phyloP scores from a whole-genome alignment of 2,888 invertebrate species.

The Apocheima hispidaria region DNA sequence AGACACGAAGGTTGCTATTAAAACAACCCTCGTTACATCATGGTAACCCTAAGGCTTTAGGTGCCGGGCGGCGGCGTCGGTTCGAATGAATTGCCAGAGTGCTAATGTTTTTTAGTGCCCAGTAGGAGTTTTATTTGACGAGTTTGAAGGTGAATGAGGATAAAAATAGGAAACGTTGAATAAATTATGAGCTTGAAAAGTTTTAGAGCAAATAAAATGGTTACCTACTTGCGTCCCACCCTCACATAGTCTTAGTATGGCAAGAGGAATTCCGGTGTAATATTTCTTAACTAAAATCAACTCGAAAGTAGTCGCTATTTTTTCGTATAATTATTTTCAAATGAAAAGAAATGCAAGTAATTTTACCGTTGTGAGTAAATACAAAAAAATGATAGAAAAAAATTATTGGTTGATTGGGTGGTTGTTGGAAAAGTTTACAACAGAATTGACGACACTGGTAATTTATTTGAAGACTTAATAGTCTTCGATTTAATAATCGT shows the following conservation, averaged over 20 bases:
- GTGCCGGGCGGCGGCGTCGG: constrained; percentile 53
- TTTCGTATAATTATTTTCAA: too few relatives aligned
- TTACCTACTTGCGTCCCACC: not conserved
- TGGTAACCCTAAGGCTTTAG: constrained; percentile 23
- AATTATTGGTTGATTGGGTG: too few relatives aligned
- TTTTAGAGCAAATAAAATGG: not conserved
- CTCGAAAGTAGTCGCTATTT: too few relatives aligned
- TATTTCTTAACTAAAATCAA: not conserved
- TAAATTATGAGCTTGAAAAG: constrained; percentile 4
- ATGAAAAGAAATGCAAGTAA: too few relatives aligned
- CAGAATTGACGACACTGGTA: too few relatives aligned
- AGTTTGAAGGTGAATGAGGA: constrained; percentile 21
- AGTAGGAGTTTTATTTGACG: constrained; percentile 48
- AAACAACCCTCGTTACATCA: not conserved
- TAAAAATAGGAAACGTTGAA: constrained; percentile 3
- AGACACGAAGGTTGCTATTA: too few relatives aligned
- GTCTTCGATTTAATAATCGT: too few relatives aligned
- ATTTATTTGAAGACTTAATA: too few relatives aligned
- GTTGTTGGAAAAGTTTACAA: too few relatives aligned
- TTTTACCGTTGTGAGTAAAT: too few relatives aligned
- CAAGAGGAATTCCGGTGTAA: not conserved
- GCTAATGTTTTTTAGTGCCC: constrained; percentile 58
- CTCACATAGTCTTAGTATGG: not conserved
- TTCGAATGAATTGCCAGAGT: constrained; percentile 58
- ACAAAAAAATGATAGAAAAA: too few relatives aligned